These are phyloP conservation scores for Acronicta leporina DNA, from an alignment of 2,888 invertebrate genomes.

Conservation along the genomic window DNA sequence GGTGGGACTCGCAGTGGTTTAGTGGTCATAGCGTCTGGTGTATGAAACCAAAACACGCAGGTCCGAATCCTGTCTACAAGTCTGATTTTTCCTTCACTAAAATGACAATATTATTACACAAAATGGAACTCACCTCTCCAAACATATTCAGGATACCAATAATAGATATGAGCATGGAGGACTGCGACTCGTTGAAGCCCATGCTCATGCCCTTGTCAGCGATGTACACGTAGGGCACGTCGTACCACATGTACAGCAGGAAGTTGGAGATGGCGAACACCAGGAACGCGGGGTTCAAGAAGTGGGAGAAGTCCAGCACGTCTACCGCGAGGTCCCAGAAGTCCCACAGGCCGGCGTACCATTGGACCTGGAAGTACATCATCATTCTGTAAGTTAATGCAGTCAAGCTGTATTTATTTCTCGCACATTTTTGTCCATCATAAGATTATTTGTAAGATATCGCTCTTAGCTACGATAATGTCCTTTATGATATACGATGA, in stretches of 20 bases:
- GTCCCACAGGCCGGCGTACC: constrained; percentile 93
- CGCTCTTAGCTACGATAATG: background rate
- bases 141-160: constrained; percentile 96
- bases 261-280: constrained; percentile 96
- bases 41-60: too few species aligned
- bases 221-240: constrained; percentile 97
- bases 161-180: constrained; percentile 95
- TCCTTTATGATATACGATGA: too few species aligned
- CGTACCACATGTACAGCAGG: constrained; percentile 97
- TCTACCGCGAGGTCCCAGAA: constrained; percentile 93
- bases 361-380: constrained; percentile 86
- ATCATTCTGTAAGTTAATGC: background rate
- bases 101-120: too few species aligned
- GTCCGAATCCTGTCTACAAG: too few species aligned
- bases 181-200: constrained; percentile 92
- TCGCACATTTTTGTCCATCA: too few species aligned
- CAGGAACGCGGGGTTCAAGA: constrained; percentile 92
- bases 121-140: constrained; percentile 91
- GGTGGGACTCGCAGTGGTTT: too few species aligned
- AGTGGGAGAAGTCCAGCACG: constrained; percentile 95
- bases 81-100: too few species aligned
- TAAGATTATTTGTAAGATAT: background rate
- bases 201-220: constrained; percentile 93
- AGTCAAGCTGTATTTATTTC: background rate
- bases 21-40: too few species aligned